Conservation (phyloP, 1,140 invertebrate species). For the Eueides isabella region DNA sequence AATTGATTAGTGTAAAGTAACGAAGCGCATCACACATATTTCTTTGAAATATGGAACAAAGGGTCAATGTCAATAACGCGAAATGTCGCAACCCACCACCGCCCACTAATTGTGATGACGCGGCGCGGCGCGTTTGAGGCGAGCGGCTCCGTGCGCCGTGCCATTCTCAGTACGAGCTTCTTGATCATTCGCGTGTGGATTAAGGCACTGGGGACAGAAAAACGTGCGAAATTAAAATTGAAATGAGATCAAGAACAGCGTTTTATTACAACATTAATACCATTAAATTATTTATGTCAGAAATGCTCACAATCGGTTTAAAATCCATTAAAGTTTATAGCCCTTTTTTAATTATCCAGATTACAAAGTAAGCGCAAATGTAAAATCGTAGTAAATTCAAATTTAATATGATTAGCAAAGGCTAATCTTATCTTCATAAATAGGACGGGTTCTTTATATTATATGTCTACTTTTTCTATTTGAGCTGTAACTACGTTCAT, state of each 20-base stretch:
- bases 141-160: slow-evolving; percentile 64
- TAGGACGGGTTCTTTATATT: neutral
- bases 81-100: slow-evolving; percentile 61
- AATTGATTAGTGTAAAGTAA: slow-evolving; percentile 41
- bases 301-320: neutral
- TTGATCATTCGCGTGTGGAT: slow-evolving; percentile 45
- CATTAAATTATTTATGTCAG: slow-evolving; percentile 1
- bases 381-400: slow-evolving; percentile 10
- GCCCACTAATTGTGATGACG: slow-evolving; percentile 73
- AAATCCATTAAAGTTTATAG: slow-evolving; percentile 8
- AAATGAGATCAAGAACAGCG: slow-evolving; percentile 3
- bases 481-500: neutral
- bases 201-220: slow-evolving; percentile 49
- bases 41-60: slow-evolving; percentile 75
- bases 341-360: slow-evolving; percentile 7
- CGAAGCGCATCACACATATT: slow-evolving; percentile 59
- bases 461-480: neutral
- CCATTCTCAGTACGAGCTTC: slow-evolving; percentile 60
- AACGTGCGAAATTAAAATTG: slow-evolving; percentile 18
- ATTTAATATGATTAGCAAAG: neutral
- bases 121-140: slow-evolving; percentile 67
- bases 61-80: slow-evolving; percentile 76
- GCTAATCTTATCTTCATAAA: slow-evolving; percentile 3
- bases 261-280: slow-evolving; percentile 2
- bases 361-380: slow-evolving; percentile 10